Percentiles rank a stretch among this genome's conserved stretches.
Conservation (phyloP, 2,113 vertebrate species). For the Hypanus sabinus region DNA sequence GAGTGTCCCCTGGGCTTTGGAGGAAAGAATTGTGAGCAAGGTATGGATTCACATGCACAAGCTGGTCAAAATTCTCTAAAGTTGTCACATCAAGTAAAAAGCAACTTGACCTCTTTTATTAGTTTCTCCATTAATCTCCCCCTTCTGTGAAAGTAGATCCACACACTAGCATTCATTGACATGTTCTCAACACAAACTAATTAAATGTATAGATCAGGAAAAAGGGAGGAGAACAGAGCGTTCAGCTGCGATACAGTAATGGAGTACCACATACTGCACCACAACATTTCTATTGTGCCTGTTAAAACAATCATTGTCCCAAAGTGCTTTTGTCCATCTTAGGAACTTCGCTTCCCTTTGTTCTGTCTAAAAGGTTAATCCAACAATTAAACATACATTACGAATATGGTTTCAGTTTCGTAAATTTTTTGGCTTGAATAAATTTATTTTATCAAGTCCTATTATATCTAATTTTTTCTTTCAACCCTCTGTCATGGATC, state of each 20-base stretch:
- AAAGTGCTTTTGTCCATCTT: too few species aligned
- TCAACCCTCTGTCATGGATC: too few species aligned
- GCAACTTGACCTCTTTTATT: neutral
- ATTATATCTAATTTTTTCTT: too few species aligned
- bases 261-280: neutral
- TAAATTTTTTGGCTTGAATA: too few species aligned
- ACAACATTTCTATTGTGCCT: neutral
- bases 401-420: too few species aligned
- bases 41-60: slow-evolving; percentile 49
- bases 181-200: neutral
- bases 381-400: too few species aligned
- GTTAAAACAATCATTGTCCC: too few species aligned
- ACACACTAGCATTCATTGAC: neutral
- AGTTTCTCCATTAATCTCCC: neutral
- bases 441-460: too few species aligned
- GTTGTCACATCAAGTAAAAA: neutral
- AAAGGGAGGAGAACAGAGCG: neutral
- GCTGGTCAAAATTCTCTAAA: too few species aligned
- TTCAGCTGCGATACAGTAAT: neutral
- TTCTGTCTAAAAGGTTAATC: too few species aligned
- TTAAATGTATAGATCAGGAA: slow-evolving; percentile 24
- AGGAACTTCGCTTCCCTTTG: too few species aligned
- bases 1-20: slow-evolving; percentile 78
- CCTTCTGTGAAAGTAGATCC: neutral
- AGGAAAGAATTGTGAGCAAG: slow-evolving; percentile 77